These are phyloP conservation scores for Penaeus chinensis DNA, from an alignment of 1,140 invertebrate species.

Conservation along the genomic window DNA sequence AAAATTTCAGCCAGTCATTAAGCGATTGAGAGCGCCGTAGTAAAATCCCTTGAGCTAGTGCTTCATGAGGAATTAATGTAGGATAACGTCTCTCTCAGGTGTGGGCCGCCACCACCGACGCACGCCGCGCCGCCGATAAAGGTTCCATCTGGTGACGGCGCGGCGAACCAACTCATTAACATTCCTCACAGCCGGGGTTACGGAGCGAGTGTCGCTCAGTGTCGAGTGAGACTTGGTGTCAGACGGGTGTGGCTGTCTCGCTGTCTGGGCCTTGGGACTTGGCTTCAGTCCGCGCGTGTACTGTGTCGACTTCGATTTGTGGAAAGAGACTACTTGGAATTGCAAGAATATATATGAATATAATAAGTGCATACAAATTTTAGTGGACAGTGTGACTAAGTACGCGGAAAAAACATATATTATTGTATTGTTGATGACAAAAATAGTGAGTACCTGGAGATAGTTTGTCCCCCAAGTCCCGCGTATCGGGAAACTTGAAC, in stretches of 20 bases:
- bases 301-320: neutral
- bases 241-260: constrained; percentile 29
- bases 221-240: constrained; percentile 51
- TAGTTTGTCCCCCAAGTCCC: too few relatives aligned
- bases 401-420: too few relatives aligned
- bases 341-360: too few relatives aligned
- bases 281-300: constrained; percentile 5
- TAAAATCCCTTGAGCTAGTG: too few relatives aligned
- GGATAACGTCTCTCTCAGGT: constrained; percentile 26
- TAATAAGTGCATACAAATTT: too few relatives aligned
- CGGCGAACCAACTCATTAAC: constrained; percentile 54
- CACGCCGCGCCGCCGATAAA: constrained; percentile 43
- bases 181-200: constrained; percentile 44
- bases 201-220: constrained; percentile 31
- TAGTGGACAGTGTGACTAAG: too few relatives aligned
- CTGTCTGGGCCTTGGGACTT: constrained; percentile 17
- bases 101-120: constrained; percentile 35
- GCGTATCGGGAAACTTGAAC: too few relatives aligned
- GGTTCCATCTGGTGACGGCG: constrained; percentile 51
- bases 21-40: too few relatives aligned
- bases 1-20: too few relatives aligned
- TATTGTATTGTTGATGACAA: too few relatives aligned
- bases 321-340: neutral
- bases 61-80: too few relatives aligned
- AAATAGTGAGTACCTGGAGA: too few relatives aligned